Base-by-base conservation (phyloP, 92 coral and sea anemone species). In the Palythoa grandiflora region DNA sequence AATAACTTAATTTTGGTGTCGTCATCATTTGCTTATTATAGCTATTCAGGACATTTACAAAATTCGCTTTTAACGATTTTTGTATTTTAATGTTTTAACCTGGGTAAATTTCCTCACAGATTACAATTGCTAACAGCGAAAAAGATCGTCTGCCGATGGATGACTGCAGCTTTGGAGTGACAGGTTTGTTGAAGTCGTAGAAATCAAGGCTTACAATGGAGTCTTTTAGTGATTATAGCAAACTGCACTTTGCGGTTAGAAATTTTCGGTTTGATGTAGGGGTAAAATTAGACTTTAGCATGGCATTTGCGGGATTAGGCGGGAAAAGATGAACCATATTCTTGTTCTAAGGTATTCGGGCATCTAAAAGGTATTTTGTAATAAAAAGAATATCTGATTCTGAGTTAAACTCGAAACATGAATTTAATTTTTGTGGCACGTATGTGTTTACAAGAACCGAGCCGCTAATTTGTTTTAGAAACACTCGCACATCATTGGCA, bases 111-210 rank as follows among this genome's bases (percentile, higher is more conserved):
- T 70, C 36, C 39, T 28, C 16, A 9, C 57, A 97, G 99, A 96
- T 97, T 68, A 95, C 97, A 40, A 91, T 97, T 73, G 98, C 99
- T 66, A 91, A 92, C 78, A 95, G 98, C 36, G 94, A 95, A 40
- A 92, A 90, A 52, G 99, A 97, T 44, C 95, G 95, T 37, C 94
- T 94, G 71, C 91, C 68, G 51, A 92, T 97, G 78, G 99, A 97
- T 84, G 99, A 97, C 86, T 97, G 99, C 72, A 97, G 99, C 89
- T 97, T 95, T 95, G 99, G 99, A 48, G 94, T 95, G 47, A 95
- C 92, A 85, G 99, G 99, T 97, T 83, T 40, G 83, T 73, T 17
- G 16, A 47, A 9, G 10, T 80, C 52, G 6, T 19, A 63, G 50
- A 5, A 44, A 8, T 44, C 50, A 44, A 4, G 50, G 5, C 50